phyloP scores from a whole-genome alignment of 2,113 vertebrate genomes.

The Echinops telfairi region DNA sequence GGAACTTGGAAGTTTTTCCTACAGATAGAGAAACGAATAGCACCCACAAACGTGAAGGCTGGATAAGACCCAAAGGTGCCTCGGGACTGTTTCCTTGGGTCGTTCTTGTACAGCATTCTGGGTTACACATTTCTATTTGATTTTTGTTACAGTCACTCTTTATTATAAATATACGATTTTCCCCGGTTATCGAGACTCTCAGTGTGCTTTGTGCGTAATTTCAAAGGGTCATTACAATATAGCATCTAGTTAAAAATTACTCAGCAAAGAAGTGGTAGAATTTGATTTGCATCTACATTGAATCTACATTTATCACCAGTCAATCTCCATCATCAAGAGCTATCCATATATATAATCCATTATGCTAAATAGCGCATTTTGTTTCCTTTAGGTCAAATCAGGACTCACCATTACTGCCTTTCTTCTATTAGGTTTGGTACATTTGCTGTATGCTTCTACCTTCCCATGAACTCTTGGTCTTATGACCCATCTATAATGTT shows the following conservation, averaged over 20 bases:
- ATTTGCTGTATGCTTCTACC: not conserved
- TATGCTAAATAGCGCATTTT: not conserved
- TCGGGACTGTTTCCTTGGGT: not conserved
- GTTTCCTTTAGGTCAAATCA: not conserved
- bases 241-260: constrained; percentile 45
- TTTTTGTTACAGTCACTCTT: not conserved
- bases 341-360: not conserved
- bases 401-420: not conserved
- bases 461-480: not conserved
- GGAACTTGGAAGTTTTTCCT: not conserved
- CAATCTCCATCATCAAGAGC: not conserved
- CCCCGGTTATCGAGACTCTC: not conserved
- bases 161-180: not conserved
- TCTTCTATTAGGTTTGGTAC: not conserved
- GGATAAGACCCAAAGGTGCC: not conserved
- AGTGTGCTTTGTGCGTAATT: not conserved
- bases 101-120: not conserved
- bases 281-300: not conserved
- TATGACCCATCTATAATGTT: not conserved
- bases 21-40: not conserved
- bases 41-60: not conserved
- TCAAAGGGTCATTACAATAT: not conserved
- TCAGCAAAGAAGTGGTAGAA: constrained; percentile 9
- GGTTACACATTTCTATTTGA: not conserved
- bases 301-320: not conserved